Percentiles rank a stretch among this genome's conserved stretches.
Conservation (phyloP, 2,888 invertebrate species). For the Zaprionus bogoriensis region DNA sequence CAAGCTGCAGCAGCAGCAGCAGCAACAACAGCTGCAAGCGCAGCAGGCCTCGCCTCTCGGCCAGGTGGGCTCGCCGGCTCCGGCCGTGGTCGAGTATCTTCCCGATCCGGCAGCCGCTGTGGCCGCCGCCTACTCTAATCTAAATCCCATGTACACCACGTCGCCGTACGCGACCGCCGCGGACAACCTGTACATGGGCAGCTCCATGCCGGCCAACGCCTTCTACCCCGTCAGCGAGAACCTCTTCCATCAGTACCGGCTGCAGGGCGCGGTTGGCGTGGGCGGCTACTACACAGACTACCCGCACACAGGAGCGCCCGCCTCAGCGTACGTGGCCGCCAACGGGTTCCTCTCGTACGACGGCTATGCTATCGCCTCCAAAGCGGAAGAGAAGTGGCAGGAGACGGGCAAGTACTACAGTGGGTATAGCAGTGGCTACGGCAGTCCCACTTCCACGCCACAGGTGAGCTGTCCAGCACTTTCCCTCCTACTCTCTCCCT, state of each 20-base stretch:
- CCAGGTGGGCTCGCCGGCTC: conserved; percentile 83
- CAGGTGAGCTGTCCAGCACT: conserved; percentile 72
- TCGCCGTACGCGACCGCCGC: conserved; percentile 91
- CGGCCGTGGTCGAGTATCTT: conserved; percentile 83
- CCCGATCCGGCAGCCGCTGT: conserved; percentile 85
- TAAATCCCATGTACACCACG: conserved; percentile 89
- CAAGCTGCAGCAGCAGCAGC: conserved; percentile 84
- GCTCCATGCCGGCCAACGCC: conserved; percentile 85
- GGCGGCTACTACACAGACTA: conserved; percentile 91
- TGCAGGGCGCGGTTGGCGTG: conserved; percentile 86
- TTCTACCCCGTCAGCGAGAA: conserved; percentile 92
- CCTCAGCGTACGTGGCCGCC: conserved; percentile 87
- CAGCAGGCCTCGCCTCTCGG: conserved; percentile 82
- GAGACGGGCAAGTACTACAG: conserved; percentile 84
- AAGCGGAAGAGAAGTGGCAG: conserved; percentile 83
- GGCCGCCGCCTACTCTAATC: conserved; percentile 91
- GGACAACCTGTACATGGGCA: conserved; percentile 83
- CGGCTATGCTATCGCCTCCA: conserved; percentile 84
- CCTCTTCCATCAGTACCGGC: conserved; percentile 94
- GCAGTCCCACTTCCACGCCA: conserved; percentile 82
- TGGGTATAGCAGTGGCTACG: conserved; percentile 82
- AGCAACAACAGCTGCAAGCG: conserved; percentile 79
- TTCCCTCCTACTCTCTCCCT: neutral
- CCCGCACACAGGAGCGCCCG: conserved; percentile 86
- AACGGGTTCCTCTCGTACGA: conserved; percentile 90